Base-by-base conservation (phyloP, 2,797 vertebrate species). In the Coranthus polyacanthus region DNA sequence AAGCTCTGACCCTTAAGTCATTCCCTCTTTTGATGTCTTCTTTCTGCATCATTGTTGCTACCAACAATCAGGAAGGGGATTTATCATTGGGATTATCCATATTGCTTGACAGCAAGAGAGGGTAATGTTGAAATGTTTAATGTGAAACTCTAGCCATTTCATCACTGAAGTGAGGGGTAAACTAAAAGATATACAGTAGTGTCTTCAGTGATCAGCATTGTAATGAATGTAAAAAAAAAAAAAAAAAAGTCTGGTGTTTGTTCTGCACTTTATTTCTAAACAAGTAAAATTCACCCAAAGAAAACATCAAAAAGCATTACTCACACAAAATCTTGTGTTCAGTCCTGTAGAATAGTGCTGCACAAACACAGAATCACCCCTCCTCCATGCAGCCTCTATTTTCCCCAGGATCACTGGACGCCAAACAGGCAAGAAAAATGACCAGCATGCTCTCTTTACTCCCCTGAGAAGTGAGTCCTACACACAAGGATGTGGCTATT, bases 341-440 rank as follows among this genome's bases (percentile, higher is more conserved):
- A 36, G 61, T 76, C 20, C 47, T 61, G 57, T 41, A 17, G 37
- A 83, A 83, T 72, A 74, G 22, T 59, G 68, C 72, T 57, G 77
- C 78, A 82, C 79, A 86, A 85, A 87, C 78, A 83, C 66, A 72
- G 75, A 83, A 78, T 73, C 60, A 12, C 54, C 42, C 54, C 29
- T 6, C 54, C 74, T 75, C 43, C 58, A 18, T 54, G 59, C 70
- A 72, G 64, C 63, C 76, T 81, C 71, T 73, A 62, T 83, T 81
- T 84, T 89, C 70, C 82, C 57, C 0, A 7, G 77, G 58, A 88
- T 76, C n/a, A 73, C 84, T 75, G 83, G 84, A 85, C 50, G 63
- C 78, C 79, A 90, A 91, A 85, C 86, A 81, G 84, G 75, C 82
- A 88, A 92, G 86, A 92, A 90, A 91, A 92, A 92, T 90, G 82